Percentiles rank a stretch among this genome's conserved stretches.
Evolutionary conservation across 2,797 vertebrate genomes (phyloP).

Genomic region (Tamandua tetradactyla): DNA sequence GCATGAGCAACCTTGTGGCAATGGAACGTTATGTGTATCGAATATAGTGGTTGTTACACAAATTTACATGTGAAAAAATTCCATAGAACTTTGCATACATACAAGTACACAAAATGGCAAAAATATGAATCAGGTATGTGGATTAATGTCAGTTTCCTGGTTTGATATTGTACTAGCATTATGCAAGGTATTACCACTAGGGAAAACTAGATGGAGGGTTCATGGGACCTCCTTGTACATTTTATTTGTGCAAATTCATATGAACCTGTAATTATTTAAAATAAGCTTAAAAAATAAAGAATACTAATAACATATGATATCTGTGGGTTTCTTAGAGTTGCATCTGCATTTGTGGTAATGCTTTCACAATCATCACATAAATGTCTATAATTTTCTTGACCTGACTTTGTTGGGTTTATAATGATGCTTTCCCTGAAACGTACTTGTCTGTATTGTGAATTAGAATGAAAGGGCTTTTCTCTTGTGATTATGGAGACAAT

Average conservation of each 20-base stretch:
- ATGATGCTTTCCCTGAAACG: neutral
- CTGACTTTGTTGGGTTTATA: neutral
- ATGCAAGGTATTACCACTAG: neutral
- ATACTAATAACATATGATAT: neutral
- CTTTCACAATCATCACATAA: neutral
- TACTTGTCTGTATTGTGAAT: neutral
- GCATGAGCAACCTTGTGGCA: too few species aligned
- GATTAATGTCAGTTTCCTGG: neutral
- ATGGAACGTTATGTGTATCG: neutral
- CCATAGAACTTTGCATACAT: neutral
- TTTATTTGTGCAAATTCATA: neutral
- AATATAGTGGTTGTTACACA: neutral
- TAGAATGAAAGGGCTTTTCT: neutral
- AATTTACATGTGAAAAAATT: neutral
- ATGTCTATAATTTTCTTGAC: neutral
- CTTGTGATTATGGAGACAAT: neutral
- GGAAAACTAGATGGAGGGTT: neutral
- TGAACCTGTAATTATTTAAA: neutral
- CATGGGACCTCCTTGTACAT: rapidly evolving
- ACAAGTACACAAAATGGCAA: neutral
- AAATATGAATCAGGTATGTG: neutral
- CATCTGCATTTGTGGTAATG: neutral
- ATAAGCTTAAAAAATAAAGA: neutral
- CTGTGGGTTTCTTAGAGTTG: neutral
- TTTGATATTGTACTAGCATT: neutral